Evolutionary conservation across 2,113 vertebrate species (phyloP).

Genomic region (Lanius ludovicianus): DNA sequence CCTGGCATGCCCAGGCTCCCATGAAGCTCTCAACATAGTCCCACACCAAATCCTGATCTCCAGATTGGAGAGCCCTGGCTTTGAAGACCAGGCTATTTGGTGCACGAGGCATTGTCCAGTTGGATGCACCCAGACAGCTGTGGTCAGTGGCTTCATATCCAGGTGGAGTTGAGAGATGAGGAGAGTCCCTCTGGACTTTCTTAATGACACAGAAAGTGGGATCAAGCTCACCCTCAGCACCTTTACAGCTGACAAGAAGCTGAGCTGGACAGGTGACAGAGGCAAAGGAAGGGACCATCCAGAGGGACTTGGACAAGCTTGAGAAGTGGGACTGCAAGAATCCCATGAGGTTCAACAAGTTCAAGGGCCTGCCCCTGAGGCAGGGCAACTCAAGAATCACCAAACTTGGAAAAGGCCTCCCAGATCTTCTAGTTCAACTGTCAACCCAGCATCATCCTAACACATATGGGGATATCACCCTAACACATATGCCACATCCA

Average conservation of each 20-base stretch:
- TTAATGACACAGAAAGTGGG: too few relatives aligned
- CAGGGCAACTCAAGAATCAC: not conserved
- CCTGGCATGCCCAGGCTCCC: not conserved
- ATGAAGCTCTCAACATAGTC: too few relatives aligned
- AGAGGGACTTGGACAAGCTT: not conserved
- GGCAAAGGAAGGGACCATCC: not conserved
- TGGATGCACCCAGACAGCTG: not conserved
- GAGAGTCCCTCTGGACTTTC: not conserved
- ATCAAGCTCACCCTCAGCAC: not conserved
- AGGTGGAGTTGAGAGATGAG: not conserved
- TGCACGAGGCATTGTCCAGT: not conserved
- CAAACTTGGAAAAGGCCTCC: not conserved
- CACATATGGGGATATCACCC: not conserved
- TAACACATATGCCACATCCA: not conserved
- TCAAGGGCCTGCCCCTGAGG: not conserved
- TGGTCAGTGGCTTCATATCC: not conserved
- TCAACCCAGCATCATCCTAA: not conserved
- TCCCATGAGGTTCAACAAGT: not conserved
- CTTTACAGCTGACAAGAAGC: not conserved
- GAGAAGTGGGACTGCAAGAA: not conserved
- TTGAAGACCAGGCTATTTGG: not conserved
- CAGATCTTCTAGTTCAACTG: not conserved
- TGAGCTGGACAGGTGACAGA: not conserved
- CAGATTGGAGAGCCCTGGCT: not conserved
- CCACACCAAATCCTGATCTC: too few relatives aligned